Base-by-base conservation (phyloP, 1,140 invertebrate species). In the Monochamus saltuarius region DNA sequence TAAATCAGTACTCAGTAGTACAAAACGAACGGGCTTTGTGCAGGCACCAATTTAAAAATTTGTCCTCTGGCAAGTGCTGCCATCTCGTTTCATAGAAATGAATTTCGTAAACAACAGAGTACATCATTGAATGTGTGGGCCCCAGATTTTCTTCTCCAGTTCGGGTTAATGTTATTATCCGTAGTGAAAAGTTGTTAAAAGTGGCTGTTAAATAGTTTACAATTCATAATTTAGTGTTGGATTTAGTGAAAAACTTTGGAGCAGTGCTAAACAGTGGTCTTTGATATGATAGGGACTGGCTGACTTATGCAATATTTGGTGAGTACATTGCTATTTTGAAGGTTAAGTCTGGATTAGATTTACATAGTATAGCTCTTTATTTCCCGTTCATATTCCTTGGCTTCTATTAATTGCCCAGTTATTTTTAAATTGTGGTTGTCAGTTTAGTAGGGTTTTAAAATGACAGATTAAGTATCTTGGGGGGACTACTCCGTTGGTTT, bases 271-370 rank as follows among this genome's bases (percentile, higher is more conserved):
- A 46, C 43, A 46, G 40, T 56, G 40, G 39, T 19, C 29, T 42
- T 45, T 56, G 22, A 35, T 14, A 13, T 45, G 49, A 46, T 11
- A 16, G 40, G 42, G 38, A 45, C 40, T 45, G 51, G 38, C n/a
- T 22, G 22, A 56, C 53, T 56, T 56, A 56, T 56, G 53, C 53
- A 56, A 56, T 42, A 56, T 56, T 45, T 56, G 53, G 53, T 56
- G 53, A 56, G 53, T 56, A 56, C 34, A 35, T 29, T 39, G 38
- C 10, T 43, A 35, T 56, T 56, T 43, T 45, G 53, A 56, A 56
- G 53, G 53, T 56, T 56, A 56, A 45, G 19, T 42, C 11, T 16
- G 38, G 14, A 4, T 43, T 10, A 36, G 39, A 56, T 56, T 56
- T 45, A 34, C 53, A 56, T 43, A 17, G 42, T 42, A 16, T 29